These are phyloP conservation scores for Hafferia zeledoni DNA, from an alignment of 2,797 vertebrate genomes.

Conservation along the genomic window DNA sequence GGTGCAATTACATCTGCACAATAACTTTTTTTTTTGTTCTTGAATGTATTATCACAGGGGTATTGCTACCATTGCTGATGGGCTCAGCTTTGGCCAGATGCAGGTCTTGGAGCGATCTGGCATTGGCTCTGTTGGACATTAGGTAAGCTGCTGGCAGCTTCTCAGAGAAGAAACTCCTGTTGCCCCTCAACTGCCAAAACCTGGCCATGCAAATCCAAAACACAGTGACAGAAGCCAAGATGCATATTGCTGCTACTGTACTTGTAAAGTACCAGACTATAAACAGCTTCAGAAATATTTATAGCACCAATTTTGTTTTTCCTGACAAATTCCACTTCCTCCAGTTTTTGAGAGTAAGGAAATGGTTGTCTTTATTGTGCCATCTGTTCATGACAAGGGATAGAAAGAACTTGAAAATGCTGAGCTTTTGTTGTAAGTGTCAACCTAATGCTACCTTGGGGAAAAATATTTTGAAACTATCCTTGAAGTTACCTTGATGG, in stretches of 20 bases:
- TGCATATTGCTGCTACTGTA: not conserved
- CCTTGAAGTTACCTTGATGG: slow-evolving; percentile 48
- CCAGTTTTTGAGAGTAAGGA: not conserved
- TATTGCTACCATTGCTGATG: accelerated
- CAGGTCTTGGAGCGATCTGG: not conserved
- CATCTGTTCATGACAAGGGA: slow-evolving; percentile 10
- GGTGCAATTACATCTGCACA: not conserved
- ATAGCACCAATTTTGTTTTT: not conserved
- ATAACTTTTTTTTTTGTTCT: not conserved
- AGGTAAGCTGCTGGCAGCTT: not conserved
- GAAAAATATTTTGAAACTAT: slow-evolving; percentile 36
- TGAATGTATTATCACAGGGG: not conserved
- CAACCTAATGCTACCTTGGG: not conserved
- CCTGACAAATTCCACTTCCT: not conserved
- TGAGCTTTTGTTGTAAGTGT: slow-evolving; percentile 15
- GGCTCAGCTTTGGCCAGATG: accelerated
- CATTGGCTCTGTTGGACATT: not conserved
- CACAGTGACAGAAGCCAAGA: not conserved
- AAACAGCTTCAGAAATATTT: slow-evolving; percentile 5
- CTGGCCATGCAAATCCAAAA: accelerated
- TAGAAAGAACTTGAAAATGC: not conserved
- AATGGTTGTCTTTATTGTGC: not conserved
- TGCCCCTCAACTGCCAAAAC: not conserved
- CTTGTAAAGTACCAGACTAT: not conserved
- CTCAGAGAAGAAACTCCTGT: not conserved